These are phyloP conservation scores for Amphipyra tragopoginis DNA, from an alignment of 2,888 invertebrate genomes.

Conservation along the genomic window DNA sequence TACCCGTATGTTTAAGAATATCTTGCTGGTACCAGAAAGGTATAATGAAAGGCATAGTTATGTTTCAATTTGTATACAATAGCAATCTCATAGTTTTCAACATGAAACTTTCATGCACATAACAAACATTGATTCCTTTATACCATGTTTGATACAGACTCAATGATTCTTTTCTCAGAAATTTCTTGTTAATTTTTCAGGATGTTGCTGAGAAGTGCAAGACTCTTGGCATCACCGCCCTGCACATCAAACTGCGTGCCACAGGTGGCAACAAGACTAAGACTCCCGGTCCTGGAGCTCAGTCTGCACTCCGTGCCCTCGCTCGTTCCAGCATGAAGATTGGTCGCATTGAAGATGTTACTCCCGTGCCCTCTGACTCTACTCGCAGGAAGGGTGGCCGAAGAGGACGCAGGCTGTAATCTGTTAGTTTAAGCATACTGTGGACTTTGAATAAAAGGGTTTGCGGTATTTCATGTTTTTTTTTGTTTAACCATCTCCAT, in stretches of 20 bases:
- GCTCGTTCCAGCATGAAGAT: constrained; percentile 99
- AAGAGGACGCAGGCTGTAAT: constrained; percentile 99
- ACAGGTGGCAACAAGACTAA: constrained; percentile 99
- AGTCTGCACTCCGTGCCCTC: constrained; percentile 98
- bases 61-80: no score
- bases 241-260: constrained; percentile 99
- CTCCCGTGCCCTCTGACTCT: constrained; percentile 99
- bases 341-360: constrained; percentile 99
- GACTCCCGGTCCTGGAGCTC: constrained; percentile 99
- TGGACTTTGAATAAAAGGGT: constrained; percentile 83
- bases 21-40: no score
- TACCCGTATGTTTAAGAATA: no score
- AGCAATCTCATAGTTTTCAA: no score
- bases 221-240: constrained; percentile 98
- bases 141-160: no score
- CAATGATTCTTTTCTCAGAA: no score
- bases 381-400: constrained; percentile 99
- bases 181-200: constrained; percentile 77
- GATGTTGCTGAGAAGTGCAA: constrained; percentile 99
- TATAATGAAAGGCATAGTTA: no score
- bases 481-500: constrained; percentile 32
- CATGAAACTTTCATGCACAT: no score
- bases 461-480: constrained; percentile 73
- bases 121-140: no score
- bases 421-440: constrained; percentile 85